Evolutionary conservation across 1,140 invertebrate species (phyloP).

Genomic region (Cotesia typhae): DNA sequence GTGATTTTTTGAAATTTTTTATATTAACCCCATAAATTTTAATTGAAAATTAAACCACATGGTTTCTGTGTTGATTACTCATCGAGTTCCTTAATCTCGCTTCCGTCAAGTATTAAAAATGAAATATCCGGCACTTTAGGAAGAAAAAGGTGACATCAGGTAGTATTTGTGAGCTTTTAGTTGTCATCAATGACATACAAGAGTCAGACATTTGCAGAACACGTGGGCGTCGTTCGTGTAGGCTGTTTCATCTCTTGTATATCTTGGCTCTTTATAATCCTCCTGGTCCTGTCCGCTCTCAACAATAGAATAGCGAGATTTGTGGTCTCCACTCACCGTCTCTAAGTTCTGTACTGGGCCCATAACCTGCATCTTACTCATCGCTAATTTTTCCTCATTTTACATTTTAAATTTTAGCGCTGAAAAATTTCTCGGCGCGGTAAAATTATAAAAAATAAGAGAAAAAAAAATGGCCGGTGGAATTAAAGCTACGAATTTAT

Average conservation of each 20-base stretch:
- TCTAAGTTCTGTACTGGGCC: constrained; percentile 2
- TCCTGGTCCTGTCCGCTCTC: background rate
- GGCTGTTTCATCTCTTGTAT: constrained; percentile 28
- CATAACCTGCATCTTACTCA: constrained; percentile 17
- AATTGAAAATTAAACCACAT: too few relatives aligned
- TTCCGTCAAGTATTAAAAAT: background rate
- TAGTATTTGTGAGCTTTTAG: constrained; percentile 38
- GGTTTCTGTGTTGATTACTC: too few relatives aligned
- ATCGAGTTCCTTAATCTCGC: too few relatives aligned
- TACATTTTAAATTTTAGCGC: too few relatives aligned
- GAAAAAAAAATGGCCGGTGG: background rate
- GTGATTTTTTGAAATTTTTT: too few relatives aligned
- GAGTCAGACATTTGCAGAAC: constrained; percentile 37
- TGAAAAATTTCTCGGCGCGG: too few relatives aligned
- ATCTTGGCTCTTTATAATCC: background rate
- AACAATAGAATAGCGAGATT: constrained; percentile 44
- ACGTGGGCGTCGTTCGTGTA: constrained; percentile 39
- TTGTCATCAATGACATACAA: constrained; percentile 43
- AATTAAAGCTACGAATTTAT: constrained; percentile 9
- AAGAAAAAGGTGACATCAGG: constrained; percentile 30
- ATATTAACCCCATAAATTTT: too few relatives aligned
- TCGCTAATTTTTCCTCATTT: constrained; percentile 7
- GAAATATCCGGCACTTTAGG: constrained; percentile 34
- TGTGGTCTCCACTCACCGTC: constrained; percentile 27
- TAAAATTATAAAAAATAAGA: too few relatives aligned